A percentile compares a stretch with the other conserved stretches of the same genome.
These are phyloP conservation scores for Neomonachus schauinslandi DNA, from an alignment of 2,113 vertebrate genomes.

Conservation along the genomic window DNA sequence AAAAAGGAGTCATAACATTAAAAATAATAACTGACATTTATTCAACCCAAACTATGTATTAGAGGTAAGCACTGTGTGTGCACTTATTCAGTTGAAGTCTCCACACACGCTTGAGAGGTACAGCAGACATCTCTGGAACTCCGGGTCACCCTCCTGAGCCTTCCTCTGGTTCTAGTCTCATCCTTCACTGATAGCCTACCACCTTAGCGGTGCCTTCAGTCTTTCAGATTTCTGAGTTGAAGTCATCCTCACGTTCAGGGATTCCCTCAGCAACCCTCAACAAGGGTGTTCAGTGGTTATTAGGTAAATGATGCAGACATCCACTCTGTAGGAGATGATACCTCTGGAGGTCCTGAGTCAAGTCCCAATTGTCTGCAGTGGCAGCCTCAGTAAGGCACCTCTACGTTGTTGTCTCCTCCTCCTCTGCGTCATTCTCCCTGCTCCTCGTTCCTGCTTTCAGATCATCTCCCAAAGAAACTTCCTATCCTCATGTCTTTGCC, in stretches of 20 bases:
- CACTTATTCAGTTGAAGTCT: background rate
- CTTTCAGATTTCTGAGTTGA: background rate
- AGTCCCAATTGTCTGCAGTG: rapidly evolving
- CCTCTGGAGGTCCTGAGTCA: background rate
- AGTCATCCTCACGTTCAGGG: background rate
- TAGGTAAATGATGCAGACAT: background rate
- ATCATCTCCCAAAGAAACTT: background rate
- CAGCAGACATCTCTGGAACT: background rate
- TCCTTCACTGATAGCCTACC: background rate
- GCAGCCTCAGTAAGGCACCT: background rate
- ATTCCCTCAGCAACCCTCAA: background rate
- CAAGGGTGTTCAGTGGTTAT: background rate
- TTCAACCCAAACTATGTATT: background rate
- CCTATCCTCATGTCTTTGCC: no score
- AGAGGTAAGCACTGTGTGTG: background rate
- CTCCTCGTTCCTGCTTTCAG: background rate
- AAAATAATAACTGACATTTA: background rate
- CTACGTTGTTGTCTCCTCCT: background rate
- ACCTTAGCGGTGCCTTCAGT: background rate
- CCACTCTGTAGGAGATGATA: background rate
- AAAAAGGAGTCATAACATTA: background rate
- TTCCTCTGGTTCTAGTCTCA: background rate
- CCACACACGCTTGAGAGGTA: background rate
- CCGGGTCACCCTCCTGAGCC: no score
- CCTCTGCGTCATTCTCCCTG: background rate